Percentiles rank a stretch among this genome's conserved stretches.
These are phyloP conservation scores for Mylabris phalerata DNA, from an alignment of 1,140 invertebrate species.

Conservation along the genomic window DNA sequence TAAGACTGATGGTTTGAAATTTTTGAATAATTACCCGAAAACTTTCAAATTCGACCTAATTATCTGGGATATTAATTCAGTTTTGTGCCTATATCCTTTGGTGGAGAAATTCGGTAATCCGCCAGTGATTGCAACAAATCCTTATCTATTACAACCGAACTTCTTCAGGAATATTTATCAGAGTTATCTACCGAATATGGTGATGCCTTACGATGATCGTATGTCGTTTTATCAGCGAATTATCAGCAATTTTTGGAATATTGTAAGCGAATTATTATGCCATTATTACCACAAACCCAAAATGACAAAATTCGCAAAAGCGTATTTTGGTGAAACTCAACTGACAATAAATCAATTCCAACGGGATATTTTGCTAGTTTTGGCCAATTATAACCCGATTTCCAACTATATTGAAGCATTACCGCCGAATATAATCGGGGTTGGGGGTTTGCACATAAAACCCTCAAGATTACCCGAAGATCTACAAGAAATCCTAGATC, in stretches of 20 bases:
- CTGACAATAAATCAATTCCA: constrained; percentile 12
- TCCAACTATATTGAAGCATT: constrained; percentile 19
- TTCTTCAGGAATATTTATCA: constrained; percentile 11
- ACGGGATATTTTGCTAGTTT: constrained; percentile 16
- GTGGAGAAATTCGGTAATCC: constrained; percentile 33
- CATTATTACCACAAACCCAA: neutral
- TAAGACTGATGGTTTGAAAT: constrained; percentile 5
- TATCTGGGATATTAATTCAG: constrained; percentile 49
- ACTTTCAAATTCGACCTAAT: constrained; percentile 46
- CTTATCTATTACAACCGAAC: constrained; percentile 11
- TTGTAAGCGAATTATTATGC: constrained; percentile 1
- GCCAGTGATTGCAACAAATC: constrained; percentile 36
- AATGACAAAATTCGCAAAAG: neutral
- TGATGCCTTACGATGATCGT: constrained; percentile 4
- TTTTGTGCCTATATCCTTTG: constrained; percentile 50
- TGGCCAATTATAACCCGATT: constrained; percentile 20
- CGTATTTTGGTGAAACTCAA: constrained; percentile 7
- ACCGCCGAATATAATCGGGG: constrained; percentile 24
- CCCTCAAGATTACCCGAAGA: constrained; percentile 22
- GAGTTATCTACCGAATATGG: constrained; percentile 12
- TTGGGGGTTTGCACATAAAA: constrained; percentile 24
- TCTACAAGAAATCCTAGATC: constrained; percentile 43
- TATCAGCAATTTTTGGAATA: constrained; percentile 8
- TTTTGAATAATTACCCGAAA: constrained; percentile 14
- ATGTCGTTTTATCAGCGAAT: constrained; percentile 13